A percentile compares a stretch with the other conserved stretches of the same genome.
Evolutionary conservation across 2,113 vertebrate species (phyloP).

Genomic region (Phocoena sinus): DNA sequence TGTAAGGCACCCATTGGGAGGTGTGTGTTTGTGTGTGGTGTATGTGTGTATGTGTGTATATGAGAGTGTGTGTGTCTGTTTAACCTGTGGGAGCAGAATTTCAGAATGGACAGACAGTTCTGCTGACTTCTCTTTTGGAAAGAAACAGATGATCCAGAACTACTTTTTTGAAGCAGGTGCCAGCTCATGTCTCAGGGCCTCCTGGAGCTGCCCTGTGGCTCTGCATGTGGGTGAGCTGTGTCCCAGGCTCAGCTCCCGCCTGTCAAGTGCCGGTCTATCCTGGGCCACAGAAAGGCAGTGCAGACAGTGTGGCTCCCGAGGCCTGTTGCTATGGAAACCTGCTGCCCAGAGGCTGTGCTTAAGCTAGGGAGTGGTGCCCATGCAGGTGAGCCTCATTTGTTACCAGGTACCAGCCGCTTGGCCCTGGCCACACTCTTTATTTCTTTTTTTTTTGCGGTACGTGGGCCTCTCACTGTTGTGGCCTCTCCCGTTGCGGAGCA

Average conservation of each 20-base stretch:
- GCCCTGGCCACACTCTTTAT: neutral
- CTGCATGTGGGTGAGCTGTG: fast-evolving
- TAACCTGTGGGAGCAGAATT: neutral
- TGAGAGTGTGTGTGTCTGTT: neutral
- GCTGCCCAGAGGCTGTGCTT: neutral
- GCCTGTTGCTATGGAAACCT: conserved; percentile 13
- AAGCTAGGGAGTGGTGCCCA: neutral
- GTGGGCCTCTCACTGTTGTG: too few relatives aligned
- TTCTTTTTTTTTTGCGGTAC: too few relatives aligned
- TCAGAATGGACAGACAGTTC: neutral
- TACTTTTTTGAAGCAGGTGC: neutral
- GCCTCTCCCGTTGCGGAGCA: too few relatives aligned
- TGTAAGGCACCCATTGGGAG: neutral
- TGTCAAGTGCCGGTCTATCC: neutral
- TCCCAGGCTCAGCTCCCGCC: neutral
- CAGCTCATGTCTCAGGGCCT: neutral
- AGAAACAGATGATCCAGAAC: neutral
- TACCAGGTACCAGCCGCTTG: neutral
- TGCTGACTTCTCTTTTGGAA: neutral
- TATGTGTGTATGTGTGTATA: neutral
- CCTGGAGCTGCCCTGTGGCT: too few relatives aligned
- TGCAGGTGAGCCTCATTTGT: neutral
- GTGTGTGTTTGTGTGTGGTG: neutral
- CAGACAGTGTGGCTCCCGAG: too few relatives aligned
- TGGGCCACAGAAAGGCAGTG: fast-evolving